A percentile compares a stretch with the other conserved stretches of the same genome.
Evolutionary conservation across 2,797 vertebrate species (phyloP).

Genomic region (Iguana delicatissima): DNA sequence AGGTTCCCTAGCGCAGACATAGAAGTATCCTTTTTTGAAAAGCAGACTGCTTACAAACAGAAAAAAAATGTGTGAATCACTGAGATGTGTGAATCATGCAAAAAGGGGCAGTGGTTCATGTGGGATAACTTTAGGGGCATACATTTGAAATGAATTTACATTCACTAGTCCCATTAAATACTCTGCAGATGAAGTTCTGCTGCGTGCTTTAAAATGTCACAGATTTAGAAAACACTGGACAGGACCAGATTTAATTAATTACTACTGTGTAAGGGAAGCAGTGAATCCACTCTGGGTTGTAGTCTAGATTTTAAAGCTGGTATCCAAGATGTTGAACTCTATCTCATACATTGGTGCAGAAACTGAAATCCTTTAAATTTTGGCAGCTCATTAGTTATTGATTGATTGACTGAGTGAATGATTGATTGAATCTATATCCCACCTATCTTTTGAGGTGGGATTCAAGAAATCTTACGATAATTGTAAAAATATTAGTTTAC

Average conservation of each 20-base stretch:
- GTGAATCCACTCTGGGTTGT: no score
- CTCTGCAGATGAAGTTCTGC: slow-evolving; percentile 5
- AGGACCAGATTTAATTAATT: background rate
- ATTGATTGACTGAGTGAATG: no score
- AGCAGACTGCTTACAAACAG: background rate
- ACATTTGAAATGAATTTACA: slow-evolving; percentile 53
- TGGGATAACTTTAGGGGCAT: slow-evolving; percentile 34
- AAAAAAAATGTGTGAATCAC: background rate
- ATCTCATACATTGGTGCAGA: no score
- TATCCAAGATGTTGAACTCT: no score
- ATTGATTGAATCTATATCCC: no score
- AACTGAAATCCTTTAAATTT: no score
- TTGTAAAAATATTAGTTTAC: no score
- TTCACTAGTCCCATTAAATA: slow-evolving; percentile 28
- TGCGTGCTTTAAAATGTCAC: slow-evolving; percentile 20
- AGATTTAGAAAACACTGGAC: slow-evolving; percentile 4
- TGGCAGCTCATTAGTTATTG: background rate
- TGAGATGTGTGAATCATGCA: slow-evolving; percentile 56
- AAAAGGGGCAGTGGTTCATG: slow-evolving; percentile 43
- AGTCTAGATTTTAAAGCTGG: no score
- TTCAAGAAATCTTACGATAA: no score
- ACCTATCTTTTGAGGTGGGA: no score
- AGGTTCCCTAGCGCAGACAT: background rate
- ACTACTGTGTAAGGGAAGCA: background rate
- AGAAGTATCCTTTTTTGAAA: background rate